phyloP scores from a whole-genome alignment of 2,113 vertebrate species.

The Miniopterus natalensis region DNA sequence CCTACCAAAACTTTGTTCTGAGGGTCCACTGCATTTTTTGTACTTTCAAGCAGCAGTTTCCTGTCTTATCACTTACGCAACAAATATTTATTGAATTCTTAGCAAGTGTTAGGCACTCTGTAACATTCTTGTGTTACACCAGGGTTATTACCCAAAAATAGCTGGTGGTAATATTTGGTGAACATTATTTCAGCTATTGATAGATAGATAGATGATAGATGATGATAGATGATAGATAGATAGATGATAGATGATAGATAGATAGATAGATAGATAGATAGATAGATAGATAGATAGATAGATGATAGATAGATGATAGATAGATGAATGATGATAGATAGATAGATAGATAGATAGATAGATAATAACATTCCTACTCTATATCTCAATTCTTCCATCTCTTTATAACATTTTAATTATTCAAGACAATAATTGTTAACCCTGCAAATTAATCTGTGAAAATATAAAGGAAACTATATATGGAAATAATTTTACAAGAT shows the following conservation, averaged over 20 bases:
- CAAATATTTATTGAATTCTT: background rate
- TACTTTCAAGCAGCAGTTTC: background rate
- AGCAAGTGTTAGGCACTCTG: background rate
- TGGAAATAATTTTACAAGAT: constrained; percentile 44
- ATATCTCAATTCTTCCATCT: background rate
- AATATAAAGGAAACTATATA: background rate
- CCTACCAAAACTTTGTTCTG: background rate
- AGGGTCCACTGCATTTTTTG: background rate
- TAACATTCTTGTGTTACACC: background rate
- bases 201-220: background rate
- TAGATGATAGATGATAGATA: too few relatives aligned
- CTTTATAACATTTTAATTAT: background rate
- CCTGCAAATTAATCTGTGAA: background rate
- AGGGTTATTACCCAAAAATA: background rate
- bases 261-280: too few relatives aligned
- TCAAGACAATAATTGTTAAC: background rate
- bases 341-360: background rate
- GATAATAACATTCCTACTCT: background rate
- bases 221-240: too few relatives aligned
- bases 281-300: too few relatives aligned
- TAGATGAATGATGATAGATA: background rate
- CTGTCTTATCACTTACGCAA: background rate
- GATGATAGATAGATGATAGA: background rate
- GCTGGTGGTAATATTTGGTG: background rate
- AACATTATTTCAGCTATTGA: background rate